These are phyloP conservation scores for Lindbergichthys nudifrons DNA, from an alignment of 2,797 vertebrate species.

Conservation along the genomic window DNA sequence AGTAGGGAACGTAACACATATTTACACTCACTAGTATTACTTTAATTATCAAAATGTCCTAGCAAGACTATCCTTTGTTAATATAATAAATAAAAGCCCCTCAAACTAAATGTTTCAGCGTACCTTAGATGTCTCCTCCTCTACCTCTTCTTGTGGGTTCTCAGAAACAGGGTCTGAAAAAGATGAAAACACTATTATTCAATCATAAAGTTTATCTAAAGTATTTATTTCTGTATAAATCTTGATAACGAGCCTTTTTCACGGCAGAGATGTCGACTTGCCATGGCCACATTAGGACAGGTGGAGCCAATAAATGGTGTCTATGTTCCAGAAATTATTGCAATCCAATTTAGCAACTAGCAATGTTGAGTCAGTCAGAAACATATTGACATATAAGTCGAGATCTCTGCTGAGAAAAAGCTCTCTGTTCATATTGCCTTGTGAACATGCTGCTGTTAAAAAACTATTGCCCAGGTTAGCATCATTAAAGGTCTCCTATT, in stretches of 20 bases:
- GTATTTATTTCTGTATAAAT: background rate
- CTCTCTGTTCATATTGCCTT: no score
- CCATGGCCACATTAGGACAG: background rate
- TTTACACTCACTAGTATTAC: background rate
- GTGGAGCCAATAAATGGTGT: background rate
- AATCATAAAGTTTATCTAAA: background rate
- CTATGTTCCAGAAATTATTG: background rate
- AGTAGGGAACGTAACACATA: no score
- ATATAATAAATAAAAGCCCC: no score
- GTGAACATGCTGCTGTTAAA: no score
- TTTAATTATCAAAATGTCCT: background rate
- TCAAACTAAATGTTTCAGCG: background rate
- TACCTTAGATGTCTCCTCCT: conserved; percentile 49
- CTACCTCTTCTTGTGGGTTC: conserved; percentile 15
- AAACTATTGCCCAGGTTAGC: no score
- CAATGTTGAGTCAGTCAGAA: background rate
- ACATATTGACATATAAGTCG: background rate
- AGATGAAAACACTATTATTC: background rate
- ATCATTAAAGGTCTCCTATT: no score
- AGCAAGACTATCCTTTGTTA: background rate
- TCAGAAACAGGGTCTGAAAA: conserved; percentile 36
- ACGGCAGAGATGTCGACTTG: background rate
- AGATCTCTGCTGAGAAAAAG: background rate
- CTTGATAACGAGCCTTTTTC: background rate
- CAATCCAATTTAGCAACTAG: background rate